Evolutionary conservation across 2,888 invertebrate species (phyloP).

Genomic region (Ormyrus rosae): DNA sequence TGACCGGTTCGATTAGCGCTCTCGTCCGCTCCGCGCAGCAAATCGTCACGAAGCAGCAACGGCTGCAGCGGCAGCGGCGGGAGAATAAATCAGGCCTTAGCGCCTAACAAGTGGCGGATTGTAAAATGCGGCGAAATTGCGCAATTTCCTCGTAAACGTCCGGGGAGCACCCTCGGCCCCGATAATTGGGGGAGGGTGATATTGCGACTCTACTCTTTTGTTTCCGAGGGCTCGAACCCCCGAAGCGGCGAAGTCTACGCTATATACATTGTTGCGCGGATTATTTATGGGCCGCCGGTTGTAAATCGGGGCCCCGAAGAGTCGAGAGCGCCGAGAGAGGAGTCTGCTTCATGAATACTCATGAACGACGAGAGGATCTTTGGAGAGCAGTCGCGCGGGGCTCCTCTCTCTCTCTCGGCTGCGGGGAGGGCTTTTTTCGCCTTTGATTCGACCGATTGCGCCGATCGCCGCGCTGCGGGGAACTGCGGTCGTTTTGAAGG

Average conservation of each 20-base stretch:
- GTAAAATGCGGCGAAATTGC: too few relatives aligned
- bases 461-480: too few relatives aligned
- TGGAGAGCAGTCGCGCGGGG: background rate
- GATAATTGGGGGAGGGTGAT: too few relatives aligned
- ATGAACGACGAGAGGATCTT: background rate
- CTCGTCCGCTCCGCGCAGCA: background rate
- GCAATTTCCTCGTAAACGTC: too few relatives aligned
- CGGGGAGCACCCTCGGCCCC: too few relatives aligned
- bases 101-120: too few relatives aligned
- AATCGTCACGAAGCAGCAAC: slow-evolving; percentile 18
- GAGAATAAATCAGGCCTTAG: background rate
- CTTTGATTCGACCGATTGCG: background rate
- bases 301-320: slow-evolving; percentile 5
- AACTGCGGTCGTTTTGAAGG: too few relatives aligned
- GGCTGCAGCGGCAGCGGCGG: too few relatives aligned
- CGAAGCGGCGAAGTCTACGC: background rate
- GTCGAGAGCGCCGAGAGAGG: background rate
- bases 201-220: background rate
- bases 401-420: background rate
- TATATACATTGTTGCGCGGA: background rate
- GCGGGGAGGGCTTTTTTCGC: background rate
- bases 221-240: background rate
- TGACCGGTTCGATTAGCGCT: slow-evolving; percentile 15
- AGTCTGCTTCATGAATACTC: slow-evolving; percentile 15
- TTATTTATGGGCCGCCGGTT: slow-evolving; percentile 7